Base-by-base conservation (phyloP, 2,888 invertebrate genomes). In the Conomelus anceps region DNA sequence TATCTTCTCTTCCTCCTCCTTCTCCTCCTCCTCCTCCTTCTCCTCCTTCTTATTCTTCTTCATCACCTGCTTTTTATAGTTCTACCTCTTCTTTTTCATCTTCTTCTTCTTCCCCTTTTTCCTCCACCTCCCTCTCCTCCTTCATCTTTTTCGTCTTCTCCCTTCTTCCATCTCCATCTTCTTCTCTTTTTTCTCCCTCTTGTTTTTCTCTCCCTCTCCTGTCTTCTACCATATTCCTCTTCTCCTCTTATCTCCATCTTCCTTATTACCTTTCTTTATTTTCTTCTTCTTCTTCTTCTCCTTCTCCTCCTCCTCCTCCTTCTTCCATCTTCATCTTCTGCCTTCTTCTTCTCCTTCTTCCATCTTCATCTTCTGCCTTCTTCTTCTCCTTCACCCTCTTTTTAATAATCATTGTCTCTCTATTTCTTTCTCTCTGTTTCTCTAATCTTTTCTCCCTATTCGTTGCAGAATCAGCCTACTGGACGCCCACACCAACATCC, bases 401-500 rank as follows among this genome's bases (percentile, higher is more conserved):
- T n/a, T n/a, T n/a, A n/a, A n/a, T n/a, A n/a, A n/a, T n/a, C n/a
- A n/a, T n/a, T n/a, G n/a, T n/a, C n/a, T n/a, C n/a, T n/a, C n/a
- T n/a, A n/a, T n/a, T n/a, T n/a, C n/a, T n/a, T n/a, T n/a, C n/a
- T n/a, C n/a, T n/a, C n/a, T n/a, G n/a, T n/a, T n/a, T n/a, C n/a
- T n/a, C n/a, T n/a, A n/a, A n/a, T n/a, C n/a, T n/a, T n/a, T n/a
- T n/a, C n/a, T n/a, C n/a, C n/a, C n/a, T n/a, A n/a, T n/a, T n/a
- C n/a, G n/a, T 88, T 90, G 13, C 88, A 92, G 91, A 29, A 88
- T 90, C 20, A 90, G 85, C 29, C 89, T 93, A 86, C 91, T 92
- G 24, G 92, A 92, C 85, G 92, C 92, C 22, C 92, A 92, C 88
- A 90, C 91, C 85, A 91, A 92, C 88, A 89, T 91, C 11, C 90